A percentile compares a stretch with the other conserved stretches of the same genome.
Evolutionary conservation across 2,113 vertebrate genomes (phyloP).

Genomic region (Genyomyrus donnyi): DNA sequence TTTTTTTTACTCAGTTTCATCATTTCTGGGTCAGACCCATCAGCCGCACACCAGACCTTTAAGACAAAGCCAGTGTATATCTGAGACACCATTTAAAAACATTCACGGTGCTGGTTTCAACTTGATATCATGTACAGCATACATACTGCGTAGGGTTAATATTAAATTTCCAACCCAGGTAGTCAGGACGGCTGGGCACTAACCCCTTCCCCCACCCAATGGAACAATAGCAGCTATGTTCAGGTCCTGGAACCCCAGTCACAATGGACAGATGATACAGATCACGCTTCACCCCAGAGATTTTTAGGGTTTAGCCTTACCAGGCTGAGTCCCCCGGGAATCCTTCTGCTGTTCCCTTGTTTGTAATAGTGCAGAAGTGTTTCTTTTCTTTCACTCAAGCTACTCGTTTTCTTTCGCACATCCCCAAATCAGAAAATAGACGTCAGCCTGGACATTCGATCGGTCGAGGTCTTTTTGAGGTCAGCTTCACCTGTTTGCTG

Average conservation of each 20-base stretch:
- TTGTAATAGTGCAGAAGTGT: not conserved
- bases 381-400: not conserved
- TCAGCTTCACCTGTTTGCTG: not conserved
- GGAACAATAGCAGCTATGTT: not conserved
- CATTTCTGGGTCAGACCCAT: not conserved
- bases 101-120: not conserved
- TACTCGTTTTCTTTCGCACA: not conserved
- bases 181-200: not conserved
- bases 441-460: not conserved
- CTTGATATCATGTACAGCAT: not conserved
- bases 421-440: not conserved
- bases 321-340: not conserved
- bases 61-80: not conserved
- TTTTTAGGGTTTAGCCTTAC: not conserved
- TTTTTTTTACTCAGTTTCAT: not conserved
- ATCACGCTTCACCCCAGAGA: not conserved
- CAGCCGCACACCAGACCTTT: not conserved
- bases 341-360: not conserved
- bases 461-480: not conserved
- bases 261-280: not conserved
- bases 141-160: not conserved
- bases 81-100: not conserved
- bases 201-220: not conserved
- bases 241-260: not conserved
- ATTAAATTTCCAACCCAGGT: not conserved